Base-by-base conservation (phyloP, 2,113 vertebrate genomes). In the Genyomyrus donnyi region DNA sequence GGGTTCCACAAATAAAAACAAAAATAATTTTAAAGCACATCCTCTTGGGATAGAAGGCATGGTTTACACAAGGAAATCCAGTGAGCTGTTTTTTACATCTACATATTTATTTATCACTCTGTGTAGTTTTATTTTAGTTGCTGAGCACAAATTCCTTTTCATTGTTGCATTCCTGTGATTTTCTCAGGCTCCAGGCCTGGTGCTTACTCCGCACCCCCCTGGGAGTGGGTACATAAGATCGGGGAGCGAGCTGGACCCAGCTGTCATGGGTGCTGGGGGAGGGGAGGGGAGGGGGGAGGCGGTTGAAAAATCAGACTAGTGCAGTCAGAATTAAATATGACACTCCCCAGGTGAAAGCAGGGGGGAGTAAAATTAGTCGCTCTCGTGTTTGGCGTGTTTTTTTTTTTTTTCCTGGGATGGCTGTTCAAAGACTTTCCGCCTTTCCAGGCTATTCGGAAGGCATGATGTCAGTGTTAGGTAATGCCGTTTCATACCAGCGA, bases 151-250 rank as follows among this genome's bases (percentile, higher is more conserved):
- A 91, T 92, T 46, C 90, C 88, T 46, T 91, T 66, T 88, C 70
- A 90, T 88, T 91, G 56, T 89, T 88, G 93, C 95, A 95, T 95
- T 95, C 94, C 94, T 92, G 89, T 91, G 93, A 91, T 89, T 92
- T 95, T 95, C 95, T 95, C 94, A 96, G 93, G 95, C 93, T 91
- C 93, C 90, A 66, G 90, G 31, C 3, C 90, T 92, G 91, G 91
- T 91, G 89, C 88, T 53, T 90, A 87, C 90, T 48, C 91, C 52
- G 74, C 86, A 21, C 50, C 87, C 92, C 91, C 91, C 91, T 39
- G 86, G 90, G 91, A 92, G 90, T 66, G 91, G 70, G 9, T 56
- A 50, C 85, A 87, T 83, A 91, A 89, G 88, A 89, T 85, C 88
- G 27, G 77, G 24, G 17, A 89, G 42, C 50, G 42, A 88, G 80